Evolutionary conservation across 1,140 invertebrate genomes (phyloP).

Genomic region (Micrasema minimum): DNA sequence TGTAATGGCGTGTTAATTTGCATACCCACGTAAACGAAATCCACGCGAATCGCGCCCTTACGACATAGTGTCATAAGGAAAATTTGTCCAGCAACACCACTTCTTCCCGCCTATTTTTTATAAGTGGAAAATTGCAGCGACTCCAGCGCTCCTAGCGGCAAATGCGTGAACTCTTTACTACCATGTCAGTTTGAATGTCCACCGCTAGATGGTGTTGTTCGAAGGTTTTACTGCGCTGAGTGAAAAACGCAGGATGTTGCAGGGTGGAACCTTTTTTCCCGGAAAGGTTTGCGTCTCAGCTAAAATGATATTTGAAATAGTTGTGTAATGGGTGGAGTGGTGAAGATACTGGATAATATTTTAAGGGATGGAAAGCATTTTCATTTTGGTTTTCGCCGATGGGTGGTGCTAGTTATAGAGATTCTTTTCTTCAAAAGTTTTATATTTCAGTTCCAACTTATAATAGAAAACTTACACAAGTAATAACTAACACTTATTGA

Average conservation of each 20-base stretch:
- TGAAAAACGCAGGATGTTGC: constrained; percentile 13
- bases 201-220: constrained; percentile 46
- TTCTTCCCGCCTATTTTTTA: constrained; percentile 31
- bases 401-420: constrained; percentile 27
- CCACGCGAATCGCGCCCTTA: constrained; percentile 36
- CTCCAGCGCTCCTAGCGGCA: constrained; percentile 45
- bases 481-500: no score
- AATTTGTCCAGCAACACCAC: constrained; percentile 1
- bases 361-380: constrained; percentile 8
- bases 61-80: constrained; percentile 20
- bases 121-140: constrained; percentile 35
- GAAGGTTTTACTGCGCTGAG: constrained; percentile 23
- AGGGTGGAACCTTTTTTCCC: constrained; percentile 41
- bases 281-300: constrained; percentile 41
- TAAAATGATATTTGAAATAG: constrained; percentile 6
- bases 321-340: constrained; percentile 35
- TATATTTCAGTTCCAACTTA: no score
- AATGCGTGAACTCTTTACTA: constrained; percentile 38
- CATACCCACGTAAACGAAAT: constrained; percentile 59
- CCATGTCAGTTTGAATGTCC: constrained; percentile 27
- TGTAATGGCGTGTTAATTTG: constrained; percentile 68
- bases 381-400: constrained; percentile 30
- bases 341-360: constrained; percentile 11
- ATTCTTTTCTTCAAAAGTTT: constrained; percentile 6
- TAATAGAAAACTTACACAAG: no score